These are phyloP conservation scores for Cosmorhoe ocellata DNA, from an alignment of 2,888 invertebrate genomes.

Conservation along the genomic window DNA sequence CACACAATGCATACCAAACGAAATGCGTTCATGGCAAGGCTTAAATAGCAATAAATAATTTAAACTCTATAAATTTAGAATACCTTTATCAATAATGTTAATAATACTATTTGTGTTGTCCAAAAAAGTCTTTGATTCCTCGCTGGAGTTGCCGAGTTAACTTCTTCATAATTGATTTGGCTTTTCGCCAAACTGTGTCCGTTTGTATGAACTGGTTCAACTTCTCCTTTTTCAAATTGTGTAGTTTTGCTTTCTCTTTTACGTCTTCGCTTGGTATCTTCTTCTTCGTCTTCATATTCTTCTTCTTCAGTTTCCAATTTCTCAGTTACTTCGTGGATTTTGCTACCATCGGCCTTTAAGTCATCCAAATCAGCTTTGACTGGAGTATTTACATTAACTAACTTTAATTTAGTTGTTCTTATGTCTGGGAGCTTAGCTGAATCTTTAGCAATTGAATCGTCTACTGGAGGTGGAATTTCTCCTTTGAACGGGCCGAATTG, in stretches of 20 bases:
- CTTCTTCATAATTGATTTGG: conserved; percentile 56
- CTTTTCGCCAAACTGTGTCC: conserved; percentile 51
- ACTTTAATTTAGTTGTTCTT: conserved; percentile 64
- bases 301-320: conserved; percentile 28
- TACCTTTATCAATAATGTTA: conserved; percentile 48
- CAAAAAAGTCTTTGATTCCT: conserved; percentile 35
- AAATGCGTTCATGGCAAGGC: conserved; percentile 79
- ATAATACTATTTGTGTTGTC: conserved; percentile 49
- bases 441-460: conserved; percentile 48
- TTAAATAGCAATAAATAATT: conserved; percentile 74
- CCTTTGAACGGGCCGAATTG: conserved; percentile 90
- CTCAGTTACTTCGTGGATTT: conserved; percentile 44
- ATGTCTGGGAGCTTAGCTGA: conserved; percentile 26
- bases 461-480: conserved; percentile 83
- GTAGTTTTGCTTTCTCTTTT: conserved; percentile 61
- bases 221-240: conserved; percentile 58
- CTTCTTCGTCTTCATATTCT: conserved; percentile 42
- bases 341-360: conserved; percentile 54
- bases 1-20: conserved; percentile 39
- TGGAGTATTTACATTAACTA: conserved; percentile 56
- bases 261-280: conserved; percentile 40
- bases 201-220: conserved; percentile 49
- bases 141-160: conserved; percentile 29
- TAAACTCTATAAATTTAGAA: conserved; percentile 53
- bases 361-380: conserved; percentile 45